Evolutionary conservation across 1,140 invertebrate species (phyloP), one percentile per base, ranked within the genome.

Genomic region (Bacillus rossius): DNA sequence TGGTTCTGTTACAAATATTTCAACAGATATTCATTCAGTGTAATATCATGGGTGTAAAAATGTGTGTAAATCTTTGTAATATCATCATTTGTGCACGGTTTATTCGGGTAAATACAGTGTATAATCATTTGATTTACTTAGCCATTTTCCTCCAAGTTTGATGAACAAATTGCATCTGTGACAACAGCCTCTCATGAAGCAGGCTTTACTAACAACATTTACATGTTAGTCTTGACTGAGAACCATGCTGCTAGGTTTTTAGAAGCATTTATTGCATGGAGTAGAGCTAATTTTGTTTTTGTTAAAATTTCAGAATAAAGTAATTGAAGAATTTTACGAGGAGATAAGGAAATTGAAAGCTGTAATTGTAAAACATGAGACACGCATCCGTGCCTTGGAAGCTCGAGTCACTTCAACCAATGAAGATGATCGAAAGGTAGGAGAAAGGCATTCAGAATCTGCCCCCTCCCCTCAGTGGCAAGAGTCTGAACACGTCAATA

Each of bases 291-390:
- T 59, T 16, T 25, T 48, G 16, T 25, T 16, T 40, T 49, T 57
- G 65, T 34, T 34, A n/a, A n/a, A n/a, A 50, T 63, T 67, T 17
- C 53, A 83, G 80, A 78, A 83, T 50, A 84, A 87, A 59, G 77
- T 83, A 59, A 72, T 94, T 13, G 89, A 93, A 63, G 92, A 94
- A 67, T 85, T 92, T 60, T 79, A 84, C 26, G 87, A 90, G 65
- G 91, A 94, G 71, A 91, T 94, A 64, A 83, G 92, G 45, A 94
- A 93, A 72, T 76, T 97, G 56, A 97, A 97, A 72, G 87, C 92
- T 2, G 90, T 96, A 67, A 91, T 96, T 62, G 87, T 96, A 3
- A 95, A 95, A 68, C 94, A 98, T 70, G 94, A 98, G 74, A 92
- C 92, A 63, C 81, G 94, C 59, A 91, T 92, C 67, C 77, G 86